These are phyloP conservation scores for Poecilia wingei DNA, from an alignment of 2,797 vertebrate genomes.

Conservation along the genomic window DNA sequence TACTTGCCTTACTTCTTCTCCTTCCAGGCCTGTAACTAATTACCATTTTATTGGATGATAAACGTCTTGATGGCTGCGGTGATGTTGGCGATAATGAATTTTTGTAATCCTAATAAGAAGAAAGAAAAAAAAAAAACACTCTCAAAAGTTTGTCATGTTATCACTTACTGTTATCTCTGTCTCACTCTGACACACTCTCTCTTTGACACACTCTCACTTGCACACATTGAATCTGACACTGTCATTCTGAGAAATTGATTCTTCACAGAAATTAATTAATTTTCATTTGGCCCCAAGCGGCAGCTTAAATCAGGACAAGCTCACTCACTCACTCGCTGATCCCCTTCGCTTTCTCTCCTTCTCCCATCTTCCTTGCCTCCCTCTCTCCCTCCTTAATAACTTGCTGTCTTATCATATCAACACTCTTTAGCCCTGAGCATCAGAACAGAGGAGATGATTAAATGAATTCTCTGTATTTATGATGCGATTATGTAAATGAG, in stretches of 20 bases:
- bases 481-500: constrained; percentile 99
- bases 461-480: constrained; percentile 99
- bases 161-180: constrained; percentile 61
- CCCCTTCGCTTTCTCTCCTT: constrained; percentile 71
- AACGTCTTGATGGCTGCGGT: constrained; percentile 82
- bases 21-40: constrained; percentile 57
- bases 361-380: constrained; percentile 66
- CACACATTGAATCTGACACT: constrained; percentile 91
- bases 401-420: constrained; percentile 98
- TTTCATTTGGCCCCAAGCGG: constrained; percentile 99
- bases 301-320: constrained; percentile 97
- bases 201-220: constrained; percentile 43
- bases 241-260: constrained; percentile 99
- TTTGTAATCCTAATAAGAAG: constrained; percentile 71
- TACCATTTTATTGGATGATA: constrained; percentile 54
- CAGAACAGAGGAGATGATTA: constrained; percentile 97
- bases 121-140: constrained; percentile 40
- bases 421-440: constrained; percentile 93
- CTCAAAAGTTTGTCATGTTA: constrained; percentile 87
- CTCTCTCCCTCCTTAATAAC: constrained; percentile 77
- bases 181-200: constrained; percentile 32
- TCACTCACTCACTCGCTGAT: constrained; percentile 78
- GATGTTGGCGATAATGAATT: constrained; percentile 88
- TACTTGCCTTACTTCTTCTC: constrained; percentile 27
- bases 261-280: constrained; percentile 99